Base-by-base conservation (phyloP, 2,888 invertebrate genomes). In the Ptychoptera contaminata region DNA sequence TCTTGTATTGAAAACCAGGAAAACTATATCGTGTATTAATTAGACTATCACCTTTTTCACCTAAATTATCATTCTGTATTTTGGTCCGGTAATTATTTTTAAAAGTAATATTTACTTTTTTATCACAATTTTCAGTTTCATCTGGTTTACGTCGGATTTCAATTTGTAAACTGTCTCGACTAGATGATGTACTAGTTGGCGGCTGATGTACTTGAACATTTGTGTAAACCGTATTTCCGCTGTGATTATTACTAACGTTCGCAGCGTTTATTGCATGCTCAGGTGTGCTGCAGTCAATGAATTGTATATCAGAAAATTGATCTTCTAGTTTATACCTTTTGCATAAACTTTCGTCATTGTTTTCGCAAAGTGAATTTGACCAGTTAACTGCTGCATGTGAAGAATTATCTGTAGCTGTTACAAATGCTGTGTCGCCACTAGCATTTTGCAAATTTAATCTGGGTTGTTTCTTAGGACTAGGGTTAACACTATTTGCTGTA, bases 201-300 rank as follows among this genome's bases (percentile, higher is more conserved):
- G 64, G 65, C 44, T 60, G 59, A 50, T 65, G 65, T 16, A 65
- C 58, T 51, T 66, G 66, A 6, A 60, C 65, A 48, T 55, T 62
- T 30, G 65, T 59, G 38, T 63, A 65, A 44, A 65, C 48, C 10
- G 59, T 57, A 34, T 58, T 59, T 11, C 34, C 15, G 16, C 16
- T 35, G 16, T 16, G 15, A 16, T 11, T 34, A 34, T 42, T 42
- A 35, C 15, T 42, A 3, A 56, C 47, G 47, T 55, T 55, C n/a
- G 54, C 53, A 23, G 4, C 23, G 23, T 23, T 23, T 23, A 56
- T 56, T 37, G 62, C 62, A 59, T 77, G 78, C 52, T 81, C 80
- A 1, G 80, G 80, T 29, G 80, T 80, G 54, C 72, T 75, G 54
- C 85, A 83, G 63, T 87, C 87, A 51, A 87, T 87, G 65, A 78